A percentile compares a stretch with the other conserved stretches of the same genome.
phyloP scores from a whole-genome alignment of 2,888 invertebrate genomes.

The Pantelozetes paolii region DNA sequence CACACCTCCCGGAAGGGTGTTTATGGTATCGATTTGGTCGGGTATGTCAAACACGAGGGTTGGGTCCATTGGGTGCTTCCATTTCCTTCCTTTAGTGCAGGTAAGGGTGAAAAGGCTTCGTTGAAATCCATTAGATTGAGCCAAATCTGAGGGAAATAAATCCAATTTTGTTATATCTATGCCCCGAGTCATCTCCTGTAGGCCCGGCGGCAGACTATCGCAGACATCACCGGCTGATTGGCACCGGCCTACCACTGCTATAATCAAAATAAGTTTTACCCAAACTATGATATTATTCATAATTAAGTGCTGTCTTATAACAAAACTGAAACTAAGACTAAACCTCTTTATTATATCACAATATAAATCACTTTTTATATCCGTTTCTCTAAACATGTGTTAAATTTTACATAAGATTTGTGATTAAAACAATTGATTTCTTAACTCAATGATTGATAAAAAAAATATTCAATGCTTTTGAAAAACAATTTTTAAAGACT shows the following conservation, averaged over 20 bases:
- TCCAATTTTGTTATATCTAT: conserved; percentile 40
- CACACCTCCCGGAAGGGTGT: conserved; percentile 38
- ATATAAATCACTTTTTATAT: background rate
- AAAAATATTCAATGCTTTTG: too few species aligned
- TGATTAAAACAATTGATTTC: too few species aligned
- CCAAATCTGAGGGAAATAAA: conserved; percentile 35
- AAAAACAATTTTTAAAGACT: too few species aligned
- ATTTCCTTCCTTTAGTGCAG: conserved; percentile 30
- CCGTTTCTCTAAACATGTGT: too few species aligned
- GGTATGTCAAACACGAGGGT: conserved; percentile 26
- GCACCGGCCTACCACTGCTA: background rate
- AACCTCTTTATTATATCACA: too few species aligned
- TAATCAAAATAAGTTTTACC: background rate
- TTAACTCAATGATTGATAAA: too few species aligned
- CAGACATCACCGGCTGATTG: background rate
- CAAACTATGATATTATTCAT: too few species aligned
- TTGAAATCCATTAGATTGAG: conserved; percentile 33
- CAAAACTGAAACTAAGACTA: too few species aligned
- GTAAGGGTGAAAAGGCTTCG: conserved; percentile 19
- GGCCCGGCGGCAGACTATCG: conserved; percentile 26
- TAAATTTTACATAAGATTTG: too few species aligned
- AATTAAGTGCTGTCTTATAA: too few species aligned
- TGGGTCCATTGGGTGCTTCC: conserved; percentile 26
- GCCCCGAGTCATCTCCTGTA: conserved; percentile 35
- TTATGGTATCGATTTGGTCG: conserved; percentile 35